A percentile compares a stretch with the other conserved stretches of the same genome.
Conservation (phyloP, 2,888 invertebrate species). For the Boloria selene region DNA sequence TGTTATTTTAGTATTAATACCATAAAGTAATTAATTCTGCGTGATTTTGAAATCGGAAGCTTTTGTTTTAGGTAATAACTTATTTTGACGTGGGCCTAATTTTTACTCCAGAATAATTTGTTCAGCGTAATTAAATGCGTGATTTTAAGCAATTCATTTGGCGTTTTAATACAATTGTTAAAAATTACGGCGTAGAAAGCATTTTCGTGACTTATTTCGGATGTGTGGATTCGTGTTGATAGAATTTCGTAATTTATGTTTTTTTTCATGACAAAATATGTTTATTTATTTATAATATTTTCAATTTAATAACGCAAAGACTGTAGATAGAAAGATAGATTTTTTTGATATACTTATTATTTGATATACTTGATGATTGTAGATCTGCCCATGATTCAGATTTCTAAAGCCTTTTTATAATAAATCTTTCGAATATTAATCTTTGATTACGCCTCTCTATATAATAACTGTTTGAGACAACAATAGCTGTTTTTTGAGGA, state of each 20-base stretch:
- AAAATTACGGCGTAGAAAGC: slow-evolving; percentile 15
- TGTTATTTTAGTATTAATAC: no score
- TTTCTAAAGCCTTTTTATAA: no score
- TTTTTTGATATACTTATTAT: no score
- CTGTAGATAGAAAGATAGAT: no score
- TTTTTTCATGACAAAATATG: not conserved
- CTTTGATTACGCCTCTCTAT: no score
- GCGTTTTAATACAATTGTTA: not conserved
- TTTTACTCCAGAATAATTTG: not conserved
- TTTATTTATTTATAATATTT: not conserved
- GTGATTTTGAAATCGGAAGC: not conserved
- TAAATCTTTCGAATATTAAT: no score
- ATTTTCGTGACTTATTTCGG: slow-evolving; percentile 21
- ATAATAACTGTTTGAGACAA: no score
- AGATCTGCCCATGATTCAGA: no score
- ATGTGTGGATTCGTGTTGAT: not conserved
- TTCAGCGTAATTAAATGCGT: not conserved
- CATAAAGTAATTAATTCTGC: no score
- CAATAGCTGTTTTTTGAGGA: no score
- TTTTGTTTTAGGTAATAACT: not conserved
- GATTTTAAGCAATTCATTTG: slow-evolving; percentile 4
- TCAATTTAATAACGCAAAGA: not conserved
- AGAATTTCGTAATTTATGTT: slow-evolving; percentile 4
- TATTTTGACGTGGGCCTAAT: not conserved
- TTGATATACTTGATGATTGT: no score